These are phyloP conservation scores for Nymphalis io DNA, from an alignment of 1,140 invertebrate genomes.

Conservation along the genomic window DNA sequence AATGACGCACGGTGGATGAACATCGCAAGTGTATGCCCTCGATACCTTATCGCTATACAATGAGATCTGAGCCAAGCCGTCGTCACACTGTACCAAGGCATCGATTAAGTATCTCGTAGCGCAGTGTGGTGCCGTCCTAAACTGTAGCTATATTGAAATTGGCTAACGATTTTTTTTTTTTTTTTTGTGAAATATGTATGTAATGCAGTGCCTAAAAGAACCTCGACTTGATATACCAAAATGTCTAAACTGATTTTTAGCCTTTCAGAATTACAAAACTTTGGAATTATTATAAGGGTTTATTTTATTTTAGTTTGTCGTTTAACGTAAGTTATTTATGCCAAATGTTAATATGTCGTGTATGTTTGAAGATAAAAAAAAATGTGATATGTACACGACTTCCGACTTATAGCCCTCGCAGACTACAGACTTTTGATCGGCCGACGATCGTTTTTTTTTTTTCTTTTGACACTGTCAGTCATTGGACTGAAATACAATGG, in stretches of 20 bases:
- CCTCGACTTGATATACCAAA: slow-evolving; percentile 58
- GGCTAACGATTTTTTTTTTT: no score
- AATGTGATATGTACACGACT: slow-evolving; percentile 51
- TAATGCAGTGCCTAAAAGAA: slow-evolving; percentile 75
- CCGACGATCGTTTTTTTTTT: background rate
- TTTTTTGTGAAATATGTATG: background rate
- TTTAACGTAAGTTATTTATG: slow-evolving; percentile 59
- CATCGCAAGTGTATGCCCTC: background rate
- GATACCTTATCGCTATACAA: slow-evolving; percentile 5
- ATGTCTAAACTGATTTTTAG: slow-evolving; percentile 50
- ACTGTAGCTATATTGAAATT: background rate
- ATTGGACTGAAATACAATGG: no score
- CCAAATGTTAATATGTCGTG: slow-evolving; percentile 70
- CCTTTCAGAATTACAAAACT: slow-evolving; percentile 64
- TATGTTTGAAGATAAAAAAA: slow-evolving; percentile 43
- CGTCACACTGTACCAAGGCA: background rate
- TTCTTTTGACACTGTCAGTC: no score
- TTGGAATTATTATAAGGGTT: slow-evolving; percentile 64
- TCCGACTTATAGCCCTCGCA: background rate
- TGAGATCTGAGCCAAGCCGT: slow-evolving; percentile 9
- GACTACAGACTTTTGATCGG: slow-evolving; percentile 2
- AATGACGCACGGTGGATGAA: slow-evolving; percentile 3
- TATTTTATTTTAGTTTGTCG: slow-evolving; percentile 56
- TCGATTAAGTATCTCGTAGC: no score
- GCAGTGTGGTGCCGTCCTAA: background rate